phyloP scores from a whole-genome alignment of 2,888 invertebrate species.

The Ethmia dodecea region DNA sequence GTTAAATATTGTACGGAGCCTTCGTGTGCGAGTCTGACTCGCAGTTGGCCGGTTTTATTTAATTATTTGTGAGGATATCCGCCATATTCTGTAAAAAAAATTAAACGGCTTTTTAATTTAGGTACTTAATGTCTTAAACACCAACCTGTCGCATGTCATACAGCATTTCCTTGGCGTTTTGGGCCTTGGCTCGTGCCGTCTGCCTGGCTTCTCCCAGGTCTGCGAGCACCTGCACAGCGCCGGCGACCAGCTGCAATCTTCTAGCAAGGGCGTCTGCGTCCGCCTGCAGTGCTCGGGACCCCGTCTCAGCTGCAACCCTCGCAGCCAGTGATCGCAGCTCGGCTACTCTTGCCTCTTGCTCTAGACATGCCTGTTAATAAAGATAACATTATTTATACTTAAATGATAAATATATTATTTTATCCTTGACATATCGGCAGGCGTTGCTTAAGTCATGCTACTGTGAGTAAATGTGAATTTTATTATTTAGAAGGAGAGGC shows the following conservation, averaged over 20 bases:
- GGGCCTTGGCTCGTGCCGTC: conserved; percentile 71
- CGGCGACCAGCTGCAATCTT: conserved; percentile 85
- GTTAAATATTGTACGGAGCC: too few relatives aligned
- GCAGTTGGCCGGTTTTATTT: background rate
- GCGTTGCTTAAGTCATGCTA: too few relatives aligned
- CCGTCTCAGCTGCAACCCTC: conserved; percentile 87
- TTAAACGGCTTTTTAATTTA: too few relatives aligned
- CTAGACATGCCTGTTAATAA: conserved; percentile 83
- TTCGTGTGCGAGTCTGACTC: too few relatives aligned
- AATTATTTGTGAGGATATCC: background rate
- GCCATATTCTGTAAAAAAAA: too few relatives aligned
- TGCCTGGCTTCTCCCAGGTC: conserved; percentile 87
- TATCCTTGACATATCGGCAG: too few relatives aligned
- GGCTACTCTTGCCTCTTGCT: conserved; percentile 84
- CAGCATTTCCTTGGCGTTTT: conserved; percentile 81
- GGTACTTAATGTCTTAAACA: conserved; percentile 8
- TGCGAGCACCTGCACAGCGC: conserved; percentile 84
- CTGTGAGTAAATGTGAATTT: too few relatives aligned
- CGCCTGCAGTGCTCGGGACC: conserved; percentile 84
- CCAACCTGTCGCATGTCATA: conserved; percentile 86
- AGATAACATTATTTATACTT: too few relatives aligned
- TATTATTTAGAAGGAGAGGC: too few relatives aligned
- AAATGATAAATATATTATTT: too few relatives aligned
- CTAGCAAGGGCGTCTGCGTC: conserved; percentile 88
- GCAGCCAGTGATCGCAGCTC: conserved; percentile 86